Conservation (phyloP, 2,797 vertebrate species). For the Phaenicophaeus curvirostris region DNA sequence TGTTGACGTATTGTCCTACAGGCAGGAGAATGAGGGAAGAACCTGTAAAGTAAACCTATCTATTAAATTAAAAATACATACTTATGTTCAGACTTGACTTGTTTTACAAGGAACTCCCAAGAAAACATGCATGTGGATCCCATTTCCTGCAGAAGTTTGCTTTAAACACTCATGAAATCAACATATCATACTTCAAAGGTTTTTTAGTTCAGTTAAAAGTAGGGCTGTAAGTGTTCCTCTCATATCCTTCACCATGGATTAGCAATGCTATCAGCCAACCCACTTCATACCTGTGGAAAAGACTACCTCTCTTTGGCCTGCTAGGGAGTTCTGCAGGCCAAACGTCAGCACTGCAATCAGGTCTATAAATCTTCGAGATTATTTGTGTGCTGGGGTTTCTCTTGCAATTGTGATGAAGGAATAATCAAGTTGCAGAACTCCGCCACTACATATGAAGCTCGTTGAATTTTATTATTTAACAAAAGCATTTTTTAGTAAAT, state of each 20-base stretch:
- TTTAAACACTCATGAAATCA: constrained; percentile 65
- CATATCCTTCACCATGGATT: constrained; percentile 32
- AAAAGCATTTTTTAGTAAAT: constrained; percentile 35
- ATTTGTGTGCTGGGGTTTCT: constrained; percentile 67
- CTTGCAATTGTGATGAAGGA: constrained; percentile 71
- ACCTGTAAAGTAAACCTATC: constrained; percentile 6
- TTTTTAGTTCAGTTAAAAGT: constrained; percentile 21
- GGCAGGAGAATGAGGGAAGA: constrained; percentile 13
- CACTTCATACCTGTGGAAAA: constrained; percentile 50
- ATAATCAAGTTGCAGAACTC: constrained; percentile 56
- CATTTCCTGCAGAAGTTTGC: constrained; percentile 72
- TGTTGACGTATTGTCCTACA: background rate
- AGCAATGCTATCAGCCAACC: constrained; percentile 46
- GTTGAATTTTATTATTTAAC: constrained; percentile 38
- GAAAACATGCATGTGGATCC: constrained; percentile 62
- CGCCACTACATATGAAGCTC: constrained; percentile 13
- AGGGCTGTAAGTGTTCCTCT: constrained; percentile 25
- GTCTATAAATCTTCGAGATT: constrained; percentile 61
- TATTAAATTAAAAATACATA: constrained; percentile 24
- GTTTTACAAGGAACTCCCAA: constrained; percentile 57
- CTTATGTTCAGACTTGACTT: constrained; percentile 48
- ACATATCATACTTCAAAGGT: constrained; percentile 58
- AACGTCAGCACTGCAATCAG: background rate
- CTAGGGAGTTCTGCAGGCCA: background rate
- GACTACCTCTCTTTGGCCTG: constrained; percentile 2